Base-by-base conservation (phyloP, 2,113 vertebrate species). In the Lasiurus cinereus region DNA sequence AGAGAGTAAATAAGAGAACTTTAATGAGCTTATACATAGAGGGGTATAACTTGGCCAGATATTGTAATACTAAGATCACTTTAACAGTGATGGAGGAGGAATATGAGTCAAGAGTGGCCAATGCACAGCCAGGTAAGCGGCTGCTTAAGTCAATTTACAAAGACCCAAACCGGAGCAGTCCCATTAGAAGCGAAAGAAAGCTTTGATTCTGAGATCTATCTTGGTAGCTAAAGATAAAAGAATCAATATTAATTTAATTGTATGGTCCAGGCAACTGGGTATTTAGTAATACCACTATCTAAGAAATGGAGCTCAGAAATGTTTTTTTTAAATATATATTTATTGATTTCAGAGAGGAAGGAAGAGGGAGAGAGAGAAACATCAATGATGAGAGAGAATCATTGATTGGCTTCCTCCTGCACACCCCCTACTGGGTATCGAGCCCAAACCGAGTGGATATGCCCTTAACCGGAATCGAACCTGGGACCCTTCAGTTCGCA, bases 231-330 rank as follows among this genome's bases (percentile, higher is more conserved):
- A 79, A 83, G 66, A 79, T 83, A 96, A 87, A 50, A 50, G 3
- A 89, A 83, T 82, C 36, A 33, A 36, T 70, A 66, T 79, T 80
- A 78, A 83, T 5, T 86, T 90, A 46, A 92, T 83, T 73, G 21
- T 76, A 29, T 85, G 29, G 29, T 67, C 62, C 66, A 12, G 16
- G 31, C 79, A 94, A 80, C 48, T 91, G 24, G 22, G 14, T 87
- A 48, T 87, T 94, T 88, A 76, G n/a, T 80, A 29, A 88, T 50
- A 73, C 14, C 14, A 21, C n/a, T 50, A 39, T 79, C 73, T 83
- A 69, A 77, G 54, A 89, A 89, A 69, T 36, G 43, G 29, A 80
- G 22, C 13, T 52, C 24, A 43, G 24, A 43, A 54, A 52, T 2
- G 4, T 76, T 52, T 84, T 52, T 84, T 39, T 91, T 77, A 19